Percentiles rank a stretch among this genome's conserved stretches.
phyloP scores from a whole-genome alignment of 2,797 vertebrate genomes.

The Meda fulgida region DNA sequence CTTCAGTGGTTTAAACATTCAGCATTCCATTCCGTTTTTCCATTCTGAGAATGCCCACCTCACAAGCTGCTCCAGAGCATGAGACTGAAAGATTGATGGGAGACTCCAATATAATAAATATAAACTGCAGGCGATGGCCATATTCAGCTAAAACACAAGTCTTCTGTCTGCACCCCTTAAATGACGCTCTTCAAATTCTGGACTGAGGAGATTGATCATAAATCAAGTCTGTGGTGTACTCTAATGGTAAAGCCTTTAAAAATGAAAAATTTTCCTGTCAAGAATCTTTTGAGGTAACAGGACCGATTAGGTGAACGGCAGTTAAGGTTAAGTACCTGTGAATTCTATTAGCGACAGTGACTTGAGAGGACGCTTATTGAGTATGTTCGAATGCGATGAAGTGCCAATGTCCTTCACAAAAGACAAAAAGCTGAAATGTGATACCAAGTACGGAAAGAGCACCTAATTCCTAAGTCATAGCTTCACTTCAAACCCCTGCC shows the following conservation, averaged over 20 bases:
- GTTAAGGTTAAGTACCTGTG: constrained; percentile 11
- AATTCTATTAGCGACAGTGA: constrained; percentile 1
- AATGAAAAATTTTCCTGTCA: constrained; percentile 46
- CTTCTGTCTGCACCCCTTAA: constrained; percentile 52
- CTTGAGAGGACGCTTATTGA: constrained; percentile 29
- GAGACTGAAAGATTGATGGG: constrained; percentile 36
- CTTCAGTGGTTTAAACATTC: constrained; percentile 27
- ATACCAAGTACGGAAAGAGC: constrained; percentile 57
- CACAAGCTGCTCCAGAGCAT: constrained; percentile 24
- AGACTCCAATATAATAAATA: constrained; percentile 52
- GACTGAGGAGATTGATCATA: constrained; percentile 56
- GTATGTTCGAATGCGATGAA: constrained; percentile 12
- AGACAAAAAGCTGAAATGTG: constrained; percentile 53
- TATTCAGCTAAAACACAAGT: constrained; percentile 50
- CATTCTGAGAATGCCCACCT: constrained; percentile 16
- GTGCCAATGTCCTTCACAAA: constrained; percentile 16
- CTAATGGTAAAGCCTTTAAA: constrained; percentile 28
- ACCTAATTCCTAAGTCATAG: constrained; percentile 65
- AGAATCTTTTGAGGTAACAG: constrained; percentile 53
- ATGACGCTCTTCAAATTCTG: constrained; percentile 54
- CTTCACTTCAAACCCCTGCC: constrained; percentile 65
- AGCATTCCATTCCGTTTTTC: constrained; percentile 25
- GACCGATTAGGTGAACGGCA: constrained; percentile 35
- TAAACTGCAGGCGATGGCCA: constrained; percentile 47
- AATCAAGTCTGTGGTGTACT: constrained; percentile 56